phyloP scores from a whole-genome alignment of 2,113 vertebrate species.

The Aegotheles bennettii region DNA sequence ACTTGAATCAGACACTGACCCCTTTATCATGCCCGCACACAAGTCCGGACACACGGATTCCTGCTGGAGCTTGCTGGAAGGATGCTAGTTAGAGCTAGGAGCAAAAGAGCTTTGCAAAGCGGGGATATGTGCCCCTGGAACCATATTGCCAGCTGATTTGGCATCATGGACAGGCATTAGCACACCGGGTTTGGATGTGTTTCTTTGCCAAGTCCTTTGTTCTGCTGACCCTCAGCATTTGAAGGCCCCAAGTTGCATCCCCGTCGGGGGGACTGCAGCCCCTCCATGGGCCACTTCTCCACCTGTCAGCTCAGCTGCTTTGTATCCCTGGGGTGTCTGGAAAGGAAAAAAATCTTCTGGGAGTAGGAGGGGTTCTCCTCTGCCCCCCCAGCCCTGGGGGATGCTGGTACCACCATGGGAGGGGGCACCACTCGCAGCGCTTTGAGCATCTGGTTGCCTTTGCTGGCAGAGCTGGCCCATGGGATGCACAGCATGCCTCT shows the following conservation, averaged over 20 bases:
- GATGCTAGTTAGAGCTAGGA: background rate
- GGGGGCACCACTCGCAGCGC: accelerated
- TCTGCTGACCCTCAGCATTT: accelerated
- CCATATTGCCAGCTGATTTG: background rate
- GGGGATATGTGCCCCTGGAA: accelerated
- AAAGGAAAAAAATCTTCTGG: background rate
- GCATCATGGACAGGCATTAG: accelerated
- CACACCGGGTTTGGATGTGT: accelerated
- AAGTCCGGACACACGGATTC: background rate
- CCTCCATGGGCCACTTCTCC: accelerated
- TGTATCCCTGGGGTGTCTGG: accelerated
- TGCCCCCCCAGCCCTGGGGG: background rate
- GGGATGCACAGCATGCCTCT: accelerated
- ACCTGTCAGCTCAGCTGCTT: accelerated
- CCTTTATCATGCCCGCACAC: accelerated
- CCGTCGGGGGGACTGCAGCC: accelerated
- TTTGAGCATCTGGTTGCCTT: accelerated
- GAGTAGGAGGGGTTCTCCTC: background rate
- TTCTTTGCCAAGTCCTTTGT: background rate
- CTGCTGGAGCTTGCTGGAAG: background rate
- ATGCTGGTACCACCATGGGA: accelerated
- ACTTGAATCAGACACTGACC: background rate
- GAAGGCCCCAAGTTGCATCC: accelerated
- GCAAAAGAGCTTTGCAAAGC: background rate
- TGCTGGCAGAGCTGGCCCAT: background rate